A percentile compares a stretch with the other conserved stretches of the same genome.
Evolutionary conservation across 2,113 vertebrate genomes (phyloP).

Genomic region (Lates calcarifer): DNA sequence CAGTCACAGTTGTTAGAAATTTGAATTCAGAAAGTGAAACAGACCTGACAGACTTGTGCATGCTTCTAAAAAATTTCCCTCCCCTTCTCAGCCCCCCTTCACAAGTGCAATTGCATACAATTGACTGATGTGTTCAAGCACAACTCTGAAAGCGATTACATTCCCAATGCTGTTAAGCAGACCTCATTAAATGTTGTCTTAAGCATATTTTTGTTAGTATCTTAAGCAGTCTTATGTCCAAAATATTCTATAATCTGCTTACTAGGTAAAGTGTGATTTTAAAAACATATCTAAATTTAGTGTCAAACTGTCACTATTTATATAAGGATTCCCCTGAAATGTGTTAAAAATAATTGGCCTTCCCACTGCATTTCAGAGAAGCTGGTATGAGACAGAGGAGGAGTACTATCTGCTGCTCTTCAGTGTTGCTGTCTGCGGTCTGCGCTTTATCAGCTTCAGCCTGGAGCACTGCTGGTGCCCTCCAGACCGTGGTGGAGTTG

Average conservation of each 20-base stretch:
- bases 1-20: not conserved
- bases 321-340: constrained; percentile 2
- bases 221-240: not conserved
- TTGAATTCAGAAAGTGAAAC: not conserved
- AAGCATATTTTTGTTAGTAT: not conserved
- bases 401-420: constrained; percentile 94
- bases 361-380: constrained; percentile 82
- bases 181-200: constrained; percentile 37
- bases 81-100: not conserved
- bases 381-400: constrained; percentile 91
- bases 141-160: not conserved
- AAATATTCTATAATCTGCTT: not conserved
- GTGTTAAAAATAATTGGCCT: constrained; percentile 43
- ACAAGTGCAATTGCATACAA: not conserved
- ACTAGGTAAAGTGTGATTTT: not conserved
- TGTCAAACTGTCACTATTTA: constrained; percentile 19
- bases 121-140: constrained; percentile 1
- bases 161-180: not conserved
- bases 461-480: constrained; percentile 90
- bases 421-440: constrained; percentile 91
- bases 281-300: constrained; percentile 1
- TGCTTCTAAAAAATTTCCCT: not conserved
- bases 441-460: constrained; percentile 93
- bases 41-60: constrained; percentile 15
- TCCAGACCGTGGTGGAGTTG: constrained; percentile 51